Percentiles rank a stretch among this genome's conserved stretches.
Evolutionary conservation across 1,140 invertebrate genomes (phyloP).

Genomic region (Andricus grossulariae): DNA sequence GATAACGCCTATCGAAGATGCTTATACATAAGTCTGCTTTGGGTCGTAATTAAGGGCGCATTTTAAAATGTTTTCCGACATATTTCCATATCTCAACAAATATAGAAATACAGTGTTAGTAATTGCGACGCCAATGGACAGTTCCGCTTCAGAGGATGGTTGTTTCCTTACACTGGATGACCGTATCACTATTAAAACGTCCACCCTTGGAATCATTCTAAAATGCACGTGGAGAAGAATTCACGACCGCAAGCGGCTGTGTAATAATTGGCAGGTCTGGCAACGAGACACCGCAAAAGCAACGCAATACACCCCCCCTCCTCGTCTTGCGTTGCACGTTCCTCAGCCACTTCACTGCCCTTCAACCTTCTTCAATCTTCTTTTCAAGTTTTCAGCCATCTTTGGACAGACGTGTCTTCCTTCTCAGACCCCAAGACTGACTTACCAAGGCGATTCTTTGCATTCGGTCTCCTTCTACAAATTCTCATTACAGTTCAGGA

Average conservation of each 20-base stretch:
- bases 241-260: slow-evolving; percentile 57
- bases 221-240: slow-evolving; percentile 36
- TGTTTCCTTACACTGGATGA: slow-evolving; percentile 40
- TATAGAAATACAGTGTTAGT: neutral
- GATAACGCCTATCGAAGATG: neutral
- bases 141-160: slow-evolving; percentile 38
- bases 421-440: slow-evolving; percentile 40
- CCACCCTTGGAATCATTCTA: slow-evolving; percentile 40
- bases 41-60: no score
- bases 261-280: slow-evolving; percentile 66
- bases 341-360: slow-evolving; percentile 39
- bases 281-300: slow-evolving; percentile 59
- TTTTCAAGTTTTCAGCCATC: no score
- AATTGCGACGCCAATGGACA: slow-evolving; percentile 39
- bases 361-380: slow-evolving; percentile 40
- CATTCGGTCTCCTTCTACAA: slow-evolving; percentile 44
- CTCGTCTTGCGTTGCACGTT: slow-evolving; percentile 5
- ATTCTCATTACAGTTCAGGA: no score
- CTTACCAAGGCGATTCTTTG: slow-evolving; percentile 47
- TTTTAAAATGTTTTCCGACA: neutral
- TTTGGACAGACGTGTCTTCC: slow-evolving; percentile 42
- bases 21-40: no score
- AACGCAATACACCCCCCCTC: slow-evolving; percentile 32
- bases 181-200: slow-evolving; percentile 45
- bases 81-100: neutral